Evolutionary conservation across 2,113 vertebrate genomes (phyloP).

Genomic region (Pteruthius melanotis): DNA sequence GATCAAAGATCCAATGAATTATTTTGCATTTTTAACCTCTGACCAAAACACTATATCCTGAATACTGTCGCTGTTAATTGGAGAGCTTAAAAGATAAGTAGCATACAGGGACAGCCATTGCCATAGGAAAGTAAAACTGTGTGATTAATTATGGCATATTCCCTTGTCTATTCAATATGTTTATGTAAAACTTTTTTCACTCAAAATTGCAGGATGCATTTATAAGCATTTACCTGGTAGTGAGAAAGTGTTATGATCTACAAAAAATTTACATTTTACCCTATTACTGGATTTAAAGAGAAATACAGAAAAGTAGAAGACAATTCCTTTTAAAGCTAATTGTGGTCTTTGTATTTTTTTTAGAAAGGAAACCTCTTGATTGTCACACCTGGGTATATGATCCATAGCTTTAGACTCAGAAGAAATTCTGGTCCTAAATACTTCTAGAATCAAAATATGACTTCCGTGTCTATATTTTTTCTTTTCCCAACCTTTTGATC

Average conservation of each 20-base stretch:
- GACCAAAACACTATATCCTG: slow-evolving; percentile 60
- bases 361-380: neutral
- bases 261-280: neutral
- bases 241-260: neutral
- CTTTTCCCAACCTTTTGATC: neutral
- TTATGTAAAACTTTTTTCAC: slow-evolving; percentile 28
- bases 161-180: slow-evolving; percentile 33
- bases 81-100: slow-evolving; percentile 56
- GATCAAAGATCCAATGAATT: slow-evolving; percentile 68
- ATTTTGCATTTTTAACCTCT: slow-evolving; percentile 72
- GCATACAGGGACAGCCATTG: slow-evolving; percentile 48
- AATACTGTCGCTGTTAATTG: slow-evolving; percentile 61
- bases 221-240: neutral
- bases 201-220: neutral
- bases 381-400: neutral
- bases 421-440: neutral
- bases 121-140: slow-evolving; percentile 40
- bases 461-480: neutral
- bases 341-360: neutral
- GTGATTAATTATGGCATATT: slow-evolving; percentile 55
- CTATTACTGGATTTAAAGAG: neutral
- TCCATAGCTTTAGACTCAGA: neutral
- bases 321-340: neutral
- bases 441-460: neutral
- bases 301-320: neutral